Conservation (phyloP, 53 echinoderm and acorn worm species). For the Paracentrotus lividus region DNA sequence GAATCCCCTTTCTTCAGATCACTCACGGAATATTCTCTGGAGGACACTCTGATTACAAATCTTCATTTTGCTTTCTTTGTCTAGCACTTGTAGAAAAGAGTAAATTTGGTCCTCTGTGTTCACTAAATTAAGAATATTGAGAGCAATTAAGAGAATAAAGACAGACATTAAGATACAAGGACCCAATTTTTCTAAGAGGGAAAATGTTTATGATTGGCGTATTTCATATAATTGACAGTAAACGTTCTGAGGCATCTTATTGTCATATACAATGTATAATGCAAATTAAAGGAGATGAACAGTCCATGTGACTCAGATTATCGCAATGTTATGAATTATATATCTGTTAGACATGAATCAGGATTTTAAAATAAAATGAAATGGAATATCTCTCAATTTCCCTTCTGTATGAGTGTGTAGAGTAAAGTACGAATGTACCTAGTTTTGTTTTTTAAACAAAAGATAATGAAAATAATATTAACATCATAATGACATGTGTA, state of each 20-base stretch:
- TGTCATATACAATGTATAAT: neutral
- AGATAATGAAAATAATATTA: too few species aligned
- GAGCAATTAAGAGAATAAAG: neutral
- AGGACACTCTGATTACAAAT: neutral
- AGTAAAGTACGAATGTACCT: too few species aligned
- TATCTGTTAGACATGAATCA: too few species aligned
- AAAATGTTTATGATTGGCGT: neutral
- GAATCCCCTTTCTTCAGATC: neutral
- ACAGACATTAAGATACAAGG: neutral
- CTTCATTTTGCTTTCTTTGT: neutral
- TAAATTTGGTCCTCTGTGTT: neutral
- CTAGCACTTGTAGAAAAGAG: neutral
- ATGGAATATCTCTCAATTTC: too few species aligned
- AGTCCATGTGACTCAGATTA: neutral
- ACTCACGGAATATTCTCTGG: neutral
- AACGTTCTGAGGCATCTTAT: neutral
- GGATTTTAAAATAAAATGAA: too few species aligned
- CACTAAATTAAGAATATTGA: neutral
- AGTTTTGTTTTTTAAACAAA: too few species aligned
- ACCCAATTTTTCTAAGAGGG: neutral
- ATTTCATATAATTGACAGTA: neutral
- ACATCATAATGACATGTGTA: too few species aligned
- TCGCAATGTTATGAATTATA: neutral
- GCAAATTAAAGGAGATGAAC: neutral
- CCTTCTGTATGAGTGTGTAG: too few species aligned